Conservation (phyloP, 1,140 invertebrate species). For the Sitobion miscanthi region DNA sequence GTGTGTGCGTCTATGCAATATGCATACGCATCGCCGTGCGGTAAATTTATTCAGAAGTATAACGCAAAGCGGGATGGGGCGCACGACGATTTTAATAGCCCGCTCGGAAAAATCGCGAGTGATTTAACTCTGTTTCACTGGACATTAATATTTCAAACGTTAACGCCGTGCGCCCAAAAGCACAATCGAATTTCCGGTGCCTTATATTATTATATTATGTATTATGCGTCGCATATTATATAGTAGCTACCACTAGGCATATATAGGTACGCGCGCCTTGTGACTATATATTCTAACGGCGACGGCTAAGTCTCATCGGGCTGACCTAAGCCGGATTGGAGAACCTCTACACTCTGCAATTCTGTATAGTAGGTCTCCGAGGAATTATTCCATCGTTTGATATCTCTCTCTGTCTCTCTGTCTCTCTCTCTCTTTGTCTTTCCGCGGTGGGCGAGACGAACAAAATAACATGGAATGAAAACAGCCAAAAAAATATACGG, state of each 20-base stretch:
- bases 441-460: background rate
- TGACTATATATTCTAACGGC: no score
- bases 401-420: background rate
- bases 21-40: background rate
- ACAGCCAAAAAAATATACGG: background rate
- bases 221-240: background rate
- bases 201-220: conserved; percentile 15
- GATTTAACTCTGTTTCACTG: background rate
- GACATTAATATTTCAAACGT: conserved; percentile 19
- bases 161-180: background rate
- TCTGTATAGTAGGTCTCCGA: background rate
- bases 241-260: background rate
- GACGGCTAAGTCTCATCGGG: background rate
- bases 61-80: background rate
- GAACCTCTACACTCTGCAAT: background rate
- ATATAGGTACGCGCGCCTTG: no score
- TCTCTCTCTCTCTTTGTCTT: no score
- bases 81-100: background rate
- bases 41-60: background rate
- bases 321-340: background rate
- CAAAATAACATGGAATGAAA: background rate
- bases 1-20: background rate
- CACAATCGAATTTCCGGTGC: background rate
- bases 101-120: background rate
- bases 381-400: background rate